phyloP scores from a whole-genome alignment of 2,113 vertebrate genomes.

The Pagrus major region DNA sequence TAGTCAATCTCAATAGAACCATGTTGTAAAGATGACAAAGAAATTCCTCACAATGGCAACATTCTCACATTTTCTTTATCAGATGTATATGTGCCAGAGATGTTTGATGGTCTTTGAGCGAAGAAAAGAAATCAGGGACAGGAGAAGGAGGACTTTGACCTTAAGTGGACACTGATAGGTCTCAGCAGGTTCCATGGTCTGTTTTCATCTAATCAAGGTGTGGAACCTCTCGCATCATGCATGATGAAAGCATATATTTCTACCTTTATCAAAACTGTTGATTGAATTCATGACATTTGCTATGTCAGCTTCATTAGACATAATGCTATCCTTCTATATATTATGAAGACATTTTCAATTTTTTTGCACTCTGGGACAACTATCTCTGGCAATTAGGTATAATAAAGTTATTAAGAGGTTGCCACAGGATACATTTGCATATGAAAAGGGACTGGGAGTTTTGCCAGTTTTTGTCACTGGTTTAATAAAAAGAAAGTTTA shows the following conservation, averaged over 20 bases:
- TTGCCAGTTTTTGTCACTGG: slow-evolving; percentile 3
- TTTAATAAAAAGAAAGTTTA: slow-evolving; percentile 2
- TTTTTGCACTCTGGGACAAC: background rate
- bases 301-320: background rate
- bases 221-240: background rate
- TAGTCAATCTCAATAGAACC: no score
- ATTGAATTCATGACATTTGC: background rate
- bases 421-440: background rate
- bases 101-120: background rate
- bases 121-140: background rate
- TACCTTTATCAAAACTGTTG: background rate
- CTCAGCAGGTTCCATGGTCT: background rate
- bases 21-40: no score
- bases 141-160: background rate
- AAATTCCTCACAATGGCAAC: background rate
- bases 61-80: background rate
- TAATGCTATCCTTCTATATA: background rate
- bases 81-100: background rate
- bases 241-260: background rate
- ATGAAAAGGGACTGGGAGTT: no score
- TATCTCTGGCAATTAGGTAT: background rate
- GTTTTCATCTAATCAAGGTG: background rate
- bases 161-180: background rate
- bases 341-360: background rate
- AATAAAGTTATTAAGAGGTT: background rate